These are phyloP conservation scores for Camelus dromedarius DNA, from an alignment of 2,113 vertebrate species.

Conservation along the genomic window DNA sequence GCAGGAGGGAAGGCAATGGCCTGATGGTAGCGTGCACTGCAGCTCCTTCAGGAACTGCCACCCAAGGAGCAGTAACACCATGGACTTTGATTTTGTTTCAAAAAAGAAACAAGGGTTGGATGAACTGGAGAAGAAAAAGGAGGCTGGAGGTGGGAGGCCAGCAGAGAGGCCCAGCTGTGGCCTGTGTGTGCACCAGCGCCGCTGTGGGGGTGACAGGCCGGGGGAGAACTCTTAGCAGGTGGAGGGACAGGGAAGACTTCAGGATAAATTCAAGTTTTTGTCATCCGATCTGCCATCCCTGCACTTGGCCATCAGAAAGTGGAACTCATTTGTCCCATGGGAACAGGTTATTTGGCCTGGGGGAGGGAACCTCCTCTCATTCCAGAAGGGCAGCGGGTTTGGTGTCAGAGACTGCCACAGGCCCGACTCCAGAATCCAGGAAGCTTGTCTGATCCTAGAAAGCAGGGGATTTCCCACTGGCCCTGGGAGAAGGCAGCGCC, in stretches of 20 bases:
- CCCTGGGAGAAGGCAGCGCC: background rate
- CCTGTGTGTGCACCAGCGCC: background rate
- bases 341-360: background rate
- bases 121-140: background rate
- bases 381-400: background rate
- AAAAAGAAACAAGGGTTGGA: background rate
- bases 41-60: background rate
- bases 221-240: background rate
- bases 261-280: background rate
- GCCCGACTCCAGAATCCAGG: background rate
- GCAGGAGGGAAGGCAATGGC: background rate
- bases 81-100: background rate
- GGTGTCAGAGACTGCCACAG: background rate
- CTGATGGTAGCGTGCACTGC: rapidly evolving
- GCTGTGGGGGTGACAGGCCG: background rate
- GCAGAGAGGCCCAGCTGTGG: background rate
- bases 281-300: background rate
- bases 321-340: background rate
- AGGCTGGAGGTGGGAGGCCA: too few species aligned
- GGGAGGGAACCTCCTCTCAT: background rate
- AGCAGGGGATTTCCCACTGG: background rate
- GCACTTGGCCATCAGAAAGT: background rate
- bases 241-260: background rate
- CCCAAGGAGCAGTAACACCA: background rate
- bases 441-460: background rate